Base-by-base conservation (phyloP, 2,888 invertebrate genomes). In the Dynastes hyllus region DNA sequence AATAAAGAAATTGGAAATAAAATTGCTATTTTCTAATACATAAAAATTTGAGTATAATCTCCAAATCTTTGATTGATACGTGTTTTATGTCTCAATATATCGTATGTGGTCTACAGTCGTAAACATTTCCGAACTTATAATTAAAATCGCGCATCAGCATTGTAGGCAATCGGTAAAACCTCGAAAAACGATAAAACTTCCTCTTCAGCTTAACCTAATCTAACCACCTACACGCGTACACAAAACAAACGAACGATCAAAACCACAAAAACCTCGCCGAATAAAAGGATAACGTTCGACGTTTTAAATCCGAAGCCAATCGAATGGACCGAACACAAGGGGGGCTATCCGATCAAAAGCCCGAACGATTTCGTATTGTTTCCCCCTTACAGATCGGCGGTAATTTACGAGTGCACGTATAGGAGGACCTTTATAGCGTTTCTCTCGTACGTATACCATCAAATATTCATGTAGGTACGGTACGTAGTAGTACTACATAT, bases 381-480 rank as follows among this genome's bases (percentile, higher is more conserved):
- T 16, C 22, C 55, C 8, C 55, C 55, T n/a, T 22, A 16, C 22
- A 22, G 45, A 58, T 58, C 55, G 16, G 22, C 55, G 63, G 32
- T 63, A 63, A 63, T 63, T 63, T 63, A 63, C 29, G 63, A 63
- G 29, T 1, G 63, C 32, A 63, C 63, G 63, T 32, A 11, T 8
- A 61, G 11, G 27, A 29, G 29, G 22, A 11, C 32, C 63, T 32
- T 63, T 63, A 32, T n/a, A n/a, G 63, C 29, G 29, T 5, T 3
- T 5, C 29, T 29, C 32, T 11, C 29, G 4, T 63, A 27, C 29
- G 4, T 63, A 27, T 51, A 40, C 69, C 51, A 69, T 69, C 69
- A 69, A 69, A 69, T 69, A 69, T 69, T 69, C 69, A 69, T 69
- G 69, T n/a, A 16, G 65, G 29, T 32, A 29, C 29, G 6, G 32